Conservation (phyloP, 2,888 invertebrate genomes). For the Siphlonurus alternatus region DNA sequence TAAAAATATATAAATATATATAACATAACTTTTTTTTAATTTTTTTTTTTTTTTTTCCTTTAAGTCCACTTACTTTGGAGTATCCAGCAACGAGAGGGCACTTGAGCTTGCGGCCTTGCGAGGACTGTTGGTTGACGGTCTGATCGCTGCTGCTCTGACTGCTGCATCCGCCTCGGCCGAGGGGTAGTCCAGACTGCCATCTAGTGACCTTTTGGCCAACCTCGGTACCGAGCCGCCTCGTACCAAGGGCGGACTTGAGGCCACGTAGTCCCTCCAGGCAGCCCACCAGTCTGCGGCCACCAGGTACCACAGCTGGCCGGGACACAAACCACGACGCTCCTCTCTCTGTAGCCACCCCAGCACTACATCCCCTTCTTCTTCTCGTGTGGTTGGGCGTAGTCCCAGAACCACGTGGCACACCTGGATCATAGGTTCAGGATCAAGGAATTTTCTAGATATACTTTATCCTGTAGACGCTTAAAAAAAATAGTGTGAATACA, state of each 20-base stretch:
- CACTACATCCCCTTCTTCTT: conserved; percentile 69
- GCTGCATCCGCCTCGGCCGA: not conserved
- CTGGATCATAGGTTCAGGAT: conserved; percentile 24
- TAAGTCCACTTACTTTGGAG: not conserved
- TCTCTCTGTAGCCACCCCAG: conserved; percentile 69
- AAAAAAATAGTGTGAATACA: too few species aligned
- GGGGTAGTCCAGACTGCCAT: not conserved
- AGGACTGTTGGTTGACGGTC: not conserved
- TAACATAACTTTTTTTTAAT: too few species aligned
- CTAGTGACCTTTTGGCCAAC: not conserved
- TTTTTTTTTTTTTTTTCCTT: too few species aligned
- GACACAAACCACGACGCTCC: conserved; percentile 51
- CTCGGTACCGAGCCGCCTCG: not conserved
- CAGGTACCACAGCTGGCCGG: conserved; percentile 82
- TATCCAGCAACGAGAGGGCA: not conserved
- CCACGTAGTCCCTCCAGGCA: conserved; percentile 48
- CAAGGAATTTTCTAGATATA: too few species aligned
- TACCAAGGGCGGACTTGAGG: not conserved
- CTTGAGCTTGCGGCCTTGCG: not conserved
- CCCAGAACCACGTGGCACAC: conserved; percentile 80
- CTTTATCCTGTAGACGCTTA: not conserved
- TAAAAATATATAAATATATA: too few species aligned
- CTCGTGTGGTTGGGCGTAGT: conserved; percentile 57
- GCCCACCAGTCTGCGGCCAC: conserved; percentile 78
- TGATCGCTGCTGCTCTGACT: not conserved